Base-by-base conservation (phyloP, 1,140 invertebrate genomes). In the Formica selysi region DNA sequence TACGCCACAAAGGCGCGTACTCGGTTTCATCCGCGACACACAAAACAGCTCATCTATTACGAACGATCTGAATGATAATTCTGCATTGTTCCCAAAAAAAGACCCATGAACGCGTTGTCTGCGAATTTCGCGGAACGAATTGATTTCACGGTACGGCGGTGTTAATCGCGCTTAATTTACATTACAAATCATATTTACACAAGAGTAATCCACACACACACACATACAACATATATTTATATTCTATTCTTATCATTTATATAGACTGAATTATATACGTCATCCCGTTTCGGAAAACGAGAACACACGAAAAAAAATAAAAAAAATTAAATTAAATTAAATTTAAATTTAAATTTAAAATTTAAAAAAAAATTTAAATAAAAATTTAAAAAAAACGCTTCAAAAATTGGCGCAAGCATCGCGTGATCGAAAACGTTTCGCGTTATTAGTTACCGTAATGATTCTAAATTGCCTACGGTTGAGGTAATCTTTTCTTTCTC, bases 391-490 rank as follows among this genome's bases (percentile, higher is more conserved):
- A 7, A 41, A 44, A 19, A 41, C 10, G 36, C 51, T 36, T 54
- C 5, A 19, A 51, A 51, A 51, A 51, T 51, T 51, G 4, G 13
- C 1, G 4, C 16, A 51, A 51, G 13, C 13, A 13, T 13, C 11
- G 6, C 13, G 26, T 32, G 32, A 26, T 51, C 78, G 79, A 81
- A 73, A 61, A 81, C 36, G 79, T 73, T 81, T 54, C 79, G 67
- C 79, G 54, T 81, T 81, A 81, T 81, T 81, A 81, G 67, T 71
- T 73, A 44, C 19, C 67, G 26, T 73, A 81, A 73, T 41, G 51
- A 81, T 57, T 81, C 71, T 22, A 70, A 68, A 48, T 32, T 64
- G 32, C 11, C 41, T 29, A 65, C 19, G 6, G 36, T 22, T 36
- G 32, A 29, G 3, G 13, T 64, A 22, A 76, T 65, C n/a, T 51